Percentiles rank a stretch among this genome's conserved stretches.
Conservation (phyloP, 1,140 invertebrate genomes). For the Latrodectus geometricus region DNA sequence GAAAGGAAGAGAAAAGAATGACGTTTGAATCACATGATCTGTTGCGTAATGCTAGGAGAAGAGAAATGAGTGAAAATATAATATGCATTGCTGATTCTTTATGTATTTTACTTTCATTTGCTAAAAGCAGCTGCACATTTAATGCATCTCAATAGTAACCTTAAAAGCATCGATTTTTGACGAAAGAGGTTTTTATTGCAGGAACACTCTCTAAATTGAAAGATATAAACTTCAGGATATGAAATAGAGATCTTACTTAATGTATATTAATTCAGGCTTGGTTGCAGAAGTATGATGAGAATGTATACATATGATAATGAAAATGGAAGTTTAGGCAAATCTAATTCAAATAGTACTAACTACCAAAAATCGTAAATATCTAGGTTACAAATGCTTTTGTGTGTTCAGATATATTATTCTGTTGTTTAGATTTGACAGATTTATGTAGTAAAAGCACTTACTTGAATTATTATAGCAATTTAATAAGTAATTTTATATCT, state of each 20-base stretch:
- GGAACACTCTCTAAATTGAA: background rate
- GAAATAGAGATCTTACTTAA: background rate
- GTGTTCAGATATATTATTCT: too few species aligned
- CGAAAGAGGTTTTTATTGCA: background rate
- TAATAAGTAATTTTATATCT: too few species aligned
- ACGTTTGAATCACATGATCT: slow-evolving; percentile 13
- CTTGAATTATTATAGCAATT: too few species aligned
- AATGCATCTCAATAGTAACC: background rate
- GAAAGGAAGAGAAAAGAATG: background rate
- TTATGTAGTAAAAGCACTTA: too few species aligned
- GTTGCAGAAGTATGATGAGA: too few species aligned
- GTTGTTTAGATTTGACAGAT: too few species aligned
- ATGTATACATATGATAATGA: too few species aligned
- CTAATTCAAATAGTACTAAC: too few species aligned
- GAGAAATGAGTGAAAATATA: slow-evolving; percentile 11
- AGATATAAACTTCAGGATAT: background rate
- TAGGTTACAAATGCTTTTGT: too few species aligned
- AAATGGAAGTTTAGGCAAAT: too few species aligned
- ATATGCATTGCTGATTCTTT: slow-evolving; percentile 12
- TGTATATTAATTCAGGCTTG: too few species aligned
- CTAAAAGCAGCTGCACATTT: background rate
- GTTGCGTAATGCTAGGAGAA: background rate
- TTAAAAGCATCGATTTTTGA: background rate
- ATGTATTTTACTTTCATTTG: slow-evolving; percentile 15
- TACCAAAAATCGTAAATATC: too few species aligned